These are phyloP conservation scores for Drosophila sp. DNA, from an alignment of 1,140 invertebrate species.

Conservation along the genomic window DNA sequence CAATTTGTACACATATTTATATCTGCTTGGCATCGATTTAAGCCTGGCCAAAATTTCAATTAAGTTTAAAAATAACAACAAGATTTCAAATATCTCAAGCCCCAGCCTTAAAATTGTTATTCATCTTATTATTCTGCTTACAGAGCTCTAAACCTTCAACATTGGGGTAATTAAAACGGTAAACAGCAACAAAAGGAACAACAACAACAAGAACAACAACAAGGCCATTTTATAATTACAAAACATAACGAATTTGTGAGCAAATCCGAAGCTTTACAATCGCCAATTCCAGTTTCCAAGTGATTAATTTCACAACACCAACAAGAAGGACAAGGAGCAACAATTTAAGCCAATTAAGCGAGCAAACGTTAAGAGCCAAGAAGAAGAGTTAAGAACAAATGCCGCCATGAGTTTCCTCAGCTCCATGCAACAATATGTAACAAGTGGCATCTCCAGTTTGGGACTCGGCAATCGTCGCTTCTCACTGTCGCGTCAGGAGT, in stretches of 20 bases:
- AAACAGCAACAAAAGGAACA: constrained; percentile 30
- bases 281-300: constrained; percentile 72
- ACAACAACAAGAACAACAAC: neutral
- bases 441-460: constrained; percentile 90
- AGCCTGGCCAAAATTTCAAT: constrained; percentile 52
- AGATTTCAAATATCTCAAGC: constrained; percentile 38
- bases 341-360: constrained; percentile 72
- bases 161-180: constrained; percentile 24
- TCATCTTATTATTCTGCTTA: constrained; percentile 48
- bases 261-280: constrained; percentile 56
- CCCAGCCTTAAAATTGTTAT: constrained; percentile 9
- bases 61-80: constrained; percentile 63
- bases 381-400: constrained; percentile 57
- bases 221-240: constrained; percentile 65
- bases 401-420: constrained; percentile 92
- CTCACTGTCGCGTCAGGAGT: constrained; percentile 89
- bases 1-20: neutral
- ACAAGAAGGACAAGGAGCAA: constrained; percentile 1
- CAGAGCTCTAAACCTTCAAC: constrained; percentile 45
- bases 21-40: constrained; percentile 39
- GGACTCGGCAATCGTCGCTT: constrained; percentile 91
- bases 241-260: constrained; percentile 59
- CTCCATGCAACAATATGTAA: constrained; percentile 92
- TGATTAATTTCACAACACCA: constrained; percentile 71
- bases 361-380: constrained; percentile 19